Evolutionary conservation across 2,113 vertebrate species (phyloP).

Genomic region (Bucco capensis): DNA sequence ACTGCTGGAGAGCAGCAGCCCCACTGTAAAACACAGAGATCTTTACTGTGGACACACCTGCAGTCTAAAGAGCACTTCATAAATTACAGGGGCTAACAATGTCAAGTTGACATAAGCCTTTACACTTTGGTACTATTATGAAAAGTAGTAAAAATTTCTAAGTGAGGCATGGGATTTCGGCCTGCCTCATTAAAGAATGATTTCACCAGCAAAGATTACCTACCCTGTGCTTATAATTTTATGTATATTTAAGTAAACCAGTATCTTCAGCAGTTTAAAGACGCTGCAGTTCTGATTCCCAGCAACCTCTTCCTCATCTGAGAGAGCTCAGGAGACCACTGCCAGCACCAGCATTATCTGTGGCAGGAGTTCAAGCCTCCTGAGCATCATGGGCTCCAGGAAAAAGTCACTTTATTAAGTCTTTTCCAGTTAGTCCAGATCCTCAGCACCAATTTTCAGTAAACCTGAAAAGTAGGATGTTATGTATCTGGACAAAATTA

Average conservation of each 20-base stretch:
- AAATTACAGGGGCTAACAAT: neutral
- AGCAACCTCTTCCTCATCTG: neutral
- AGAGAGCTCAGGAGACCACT: neutral
- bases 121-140: neutral
- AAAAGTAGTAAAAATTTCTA: neutral
- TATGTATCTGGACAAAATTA: neutral
- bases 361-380: neutral
- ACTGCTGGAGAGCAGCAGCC: neutral
- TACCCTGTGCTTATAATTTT: neutral
- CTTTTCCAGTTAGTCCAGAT: neutral
- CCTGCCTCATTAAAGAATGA: neutral
- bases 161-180: neutral
- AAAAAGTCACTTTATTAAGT: neutral
- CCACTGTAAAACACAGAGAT: neutral
- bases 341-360: neutral
- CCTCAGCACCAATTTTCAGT: neutral
- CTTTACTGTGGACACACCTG: neutral
- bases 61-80: neutral
- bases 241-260: neutral
- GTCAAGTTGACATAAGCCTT: neutral
- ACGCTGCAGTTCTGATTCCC: neutral
- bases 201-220: neutral
- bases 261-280: neutral
- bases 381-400: accelerated
- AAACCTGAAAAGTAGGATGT: neutral